Base-by-base conservation (phyloP, 1,140 invertebrate species). In the Drosophila bocki region DNA sequence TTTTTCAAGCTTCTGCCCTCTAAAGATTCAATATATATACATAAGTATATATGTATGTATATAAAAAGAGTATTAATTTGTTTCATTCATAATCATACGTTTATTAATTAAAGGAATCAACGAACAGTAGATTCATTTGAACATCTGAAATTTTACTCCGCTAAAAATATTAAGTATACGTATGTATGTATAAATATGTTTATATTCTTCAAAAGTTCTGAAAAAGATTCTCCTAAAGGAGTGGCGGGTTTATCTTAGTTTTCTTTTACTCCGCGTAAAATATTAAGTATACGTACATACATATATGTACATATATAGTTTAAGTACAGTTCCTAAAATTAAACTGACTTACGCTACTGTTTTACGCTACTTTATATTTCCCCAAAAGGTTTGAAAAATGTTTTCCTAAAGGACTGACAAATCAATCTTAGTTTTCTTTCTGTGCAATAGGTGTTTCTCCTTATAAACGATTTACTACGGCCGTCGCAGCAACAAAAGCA, bases 391-490 rank as follows among this genome's bases (percentile, higher is more conserved):
- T 7, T 35, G 0, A 0, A 35, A 7, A 19, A 12, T 19, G 13
- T 53, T 33, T 33, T 15, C 3, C 0, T 48, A 15, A 15, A 4
- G 12, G 32, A 33, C 9, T 0, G 13, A 47, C 13, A 0, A 47
- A 3, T 22, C 4, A 2, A 22, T 22, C 13, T 37, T n/a, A 56
- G 19, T 39, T 56, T 56, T 56, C 53, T 56, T 39, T 26, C 53
- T 26, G 53, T 56, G 53, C 75, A 74, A 41, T 72, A 56, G 26
- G 53, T 67, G 58, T 58, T 72, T 64, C 75, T 63, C 9, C 57
- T 53, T 64, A 41, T 57, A 72, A 77, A 62, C 57, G 70, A 82
- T 86, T 78, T 75, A 72, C 37, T 64, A 81, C 63, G 70, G 47
- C 67, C 50, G 12, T 45, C 22, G 29, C 45, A 51, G 41, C 45